Evolutionary conservation across 37 sponge, comb jelly and placozoan species (phyloP).

Genomic region (Cliona cf. orientalis): DNA sequence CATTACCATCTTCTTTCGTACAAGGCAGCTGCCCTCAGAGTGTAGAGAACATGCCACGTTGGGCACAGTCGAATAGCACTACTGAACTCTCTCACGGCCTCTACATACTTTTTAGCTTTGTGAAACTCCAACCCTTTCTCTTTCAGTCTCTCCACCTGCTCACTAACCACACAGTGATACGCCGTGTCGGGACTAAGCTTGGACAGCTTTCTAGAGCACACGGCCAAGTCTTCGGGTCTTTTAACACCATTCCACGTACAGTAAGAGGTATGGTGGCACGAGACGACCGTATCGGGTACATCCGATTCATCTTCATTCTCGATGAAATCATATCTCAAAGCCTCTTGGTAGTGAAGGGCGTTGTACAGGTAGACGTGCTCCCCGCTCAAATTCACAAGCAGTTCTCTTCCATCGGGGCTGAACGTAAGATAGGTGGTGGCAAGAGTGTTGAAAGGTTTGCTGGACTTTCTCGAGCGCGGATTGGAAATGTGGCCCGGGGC

Average conservation of each 20-base stretch:
- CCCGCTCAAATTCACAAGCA: conserved; percentile 80
- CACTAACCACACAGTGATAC: too few relatives aligned
- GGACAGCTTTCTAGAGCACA: too few relatives aligned
- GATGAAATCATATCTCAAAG: conserved; percentile 38
- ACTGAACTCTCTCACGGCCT: conserved; percentile 69
- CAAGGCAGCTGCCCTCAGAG: conserved; percentile 71
- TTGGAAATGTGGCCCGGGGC: conserved; percentile 60
- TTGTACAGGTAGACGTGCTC: conserved; percentile 89
- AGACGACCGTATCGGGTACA: too few relatives aligned
- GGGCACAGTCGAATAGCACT: conserved; percentile 49
- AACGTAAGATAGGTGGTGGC: conserved; percentile 80
- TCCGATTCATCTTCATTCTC: too few relatives aligned
- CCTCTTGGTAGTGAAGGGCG: background rate
- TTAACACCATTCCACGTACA: too few relatives aligned
- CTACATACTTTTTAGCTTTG: conserved; percentile 28
- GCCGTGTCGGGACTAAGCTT: too few relatives aligned
- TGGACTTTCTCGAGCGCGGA: background rate
- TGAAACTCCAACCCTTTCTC: conserved; percentile 53
- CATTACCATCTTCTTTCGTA: conserved; percentile 67
- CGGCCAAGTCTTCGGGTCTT: too few relatives aligned
- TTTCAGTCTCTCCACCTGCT: conserved; percentile 41
- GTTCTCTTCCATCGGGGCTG: conserved; percentile 79
- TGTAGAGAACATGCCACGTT: conserved; percentile 60
- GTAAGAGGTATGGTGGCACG: too few relatives aligned
- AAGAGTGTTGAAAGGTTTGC: background rate